Base-by-base conservation (phyloP, 1,140 invertebrate species). In the Neodiprion virginianus region DNA sequence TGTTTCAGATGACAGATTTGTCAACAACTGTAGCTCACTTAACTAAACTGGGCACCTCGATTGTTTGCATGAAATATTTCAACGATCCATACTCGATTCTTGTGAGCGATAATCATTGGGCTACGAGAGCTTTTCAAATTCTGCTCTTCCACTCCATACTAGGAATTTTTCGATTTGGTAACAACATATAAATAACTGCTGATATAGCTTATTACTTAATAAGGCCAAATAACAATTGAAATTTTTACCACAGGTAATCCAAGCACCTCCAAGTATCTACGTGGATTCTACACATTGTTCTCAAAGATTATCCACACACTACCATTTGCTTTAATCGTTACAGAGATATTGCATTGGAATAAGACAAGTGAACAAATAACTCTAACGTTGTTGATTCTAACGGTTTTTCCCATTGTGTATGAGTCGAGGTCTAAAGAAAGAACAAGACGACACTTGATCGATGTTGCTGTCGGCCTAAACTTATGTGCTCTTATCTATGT, bases 161-260 rank as follows among this genome's bases (percentile, higher is more conserved):
- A 10, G 87, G 87, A 61, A 80, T 86, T 47, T 71, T 87, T 66
- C 82, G 86, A 84, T 88, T 83, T 74, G 85, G 87, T 87, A 82
- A 83, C 79, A 12, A 67, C 47, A 66, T 72, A 75, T 72, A 69
- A 76, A 61, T 49, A 17, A 73, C 49, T 47, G 53, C 50, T n/a
- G 69, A 67, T 28, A 4, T 8, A 61, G 28, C 28, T 40, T 40
- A 40, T 40, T 5, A 40, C 5, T 40, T 40, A 40, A 40, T 40
- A 5, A 40, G 28, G 28, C 28, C 28, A 40, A 40, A 5, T 40
- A 40, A 40, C 28, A 40, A 40, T 40, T 40, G 5, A 5, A 40
- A 40, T 5, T 40, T 40, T 40, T 40, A 40, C 53, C 53, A 61
- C 70, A 71, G 70, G 70, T 12, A 71, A 17, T 71, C 48, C 70